Base-by-base conservation (phyloP, 2,113 vertebrate species). In the Catharus bicknelli region DNA sequence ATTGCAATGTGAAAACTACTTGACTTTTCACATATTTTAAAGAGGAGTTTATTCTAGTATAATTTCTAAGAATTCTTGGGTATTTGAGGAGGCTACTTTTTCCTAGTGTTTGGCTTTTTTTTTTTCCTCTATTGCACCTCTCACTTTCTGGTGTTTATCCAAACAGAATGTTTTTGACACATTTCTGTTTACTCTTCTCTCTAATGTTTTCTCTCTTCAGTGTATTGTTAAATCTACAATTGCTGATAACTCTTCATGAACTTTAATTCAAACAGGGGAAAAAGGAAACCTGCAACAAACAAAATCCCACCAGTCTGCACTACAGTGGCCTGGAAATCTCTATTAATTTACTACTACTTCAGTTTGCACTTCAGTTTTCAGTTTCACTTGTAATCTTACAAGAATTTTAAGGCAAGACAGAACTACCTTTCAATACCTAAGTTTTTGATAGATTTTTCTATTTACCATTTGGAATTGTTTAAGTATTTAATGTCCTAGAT, bases 201-300 rank as follows among this genome's bases (percentile, higher is more conserved):
- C 26, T 48, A 18, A 17, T 43, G 11, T 62, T 68, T 91, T 89
- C 25, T 11, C 3, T 73, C 30, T 69, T 74, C 20, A 32, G 4
- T 40, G 36, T 68, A 34, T 10, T 77, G 48, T 26, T 58, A 34
- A 55, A 69, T 81, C 12, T 76, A 0, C 32, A 51, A 10, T 22
- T 51, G 6, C 13, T 83, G 59, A 61, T 90, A 69, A 81, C 2
- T 42, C 3, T 32, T 54, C 34, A 22, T 61, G 19, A 72, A 29
- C 2, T 48, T 34, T 20, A 79, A 26, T 74, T 63, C 32, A 62
- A 9, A 32, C 16, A 17, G 2, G 9, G 2, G 2, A 7, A 51
- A 50, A 27, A 50, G 27, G 18, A 23, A 29, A 0, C 1, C 5
- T 27, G 9, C 14, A 50, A 8, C 11, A 50, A 59, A 32, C 2